These are phyloP conservation scores for Eriosoma lanigerum DNA, from an alignment of 1,140 invertebrate species.

Conservation along the genomic window DNA sequence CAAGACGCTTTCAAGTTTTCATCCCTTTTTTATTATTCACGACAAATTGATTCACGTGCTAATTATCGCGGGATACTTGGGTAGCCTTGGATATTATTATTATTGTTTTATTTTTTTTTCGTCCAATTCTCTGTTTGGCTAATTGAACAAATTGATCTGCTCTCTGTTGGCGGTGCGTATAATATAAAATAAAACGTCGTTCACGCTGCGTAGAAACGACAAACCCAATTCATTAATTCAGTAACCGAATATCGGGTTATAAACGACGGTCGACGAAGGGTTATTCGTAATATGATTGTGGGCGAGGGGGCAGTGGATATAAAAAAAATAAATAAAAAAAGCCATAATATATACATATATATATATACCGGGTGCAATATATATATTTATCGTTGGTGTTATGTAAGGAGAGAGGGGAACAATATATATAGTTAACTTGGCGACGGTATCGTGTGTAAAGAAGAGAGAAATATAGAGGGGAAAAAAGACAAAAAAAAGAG, in stretches of 20 bases:
- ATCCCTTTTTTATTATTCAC: not conserved
- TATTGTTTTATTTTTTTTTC: not conserved
- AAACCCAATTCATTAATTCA: conserved; percentile 44
- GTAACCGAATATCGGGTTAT: conserved; percentile 39
- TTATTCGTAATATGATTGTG: conserved; percentile 3
- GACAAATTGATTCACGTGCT: not conserved
- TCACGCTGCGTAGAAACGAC: not conserved
- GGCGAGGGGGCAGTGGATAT: no score
- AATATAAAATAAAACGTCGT: not conserved
- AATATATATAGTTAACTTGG: no score
- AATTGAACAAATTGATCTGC: not conserved
- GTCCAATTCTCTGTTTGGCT: not conserved
- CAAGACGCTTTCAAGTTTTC: not conserved
- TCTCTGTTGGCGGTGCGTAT: not conserved
- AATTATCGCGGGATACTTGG: no score
- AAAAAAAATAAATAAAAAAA: not conserved
- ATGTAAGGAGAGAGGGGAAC: no score
- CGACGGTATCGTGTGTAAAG: no score
- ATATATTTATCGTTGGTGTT: no score
- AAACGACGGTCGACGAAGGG: conserved; percentile 11
- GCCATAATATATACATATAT: no score
- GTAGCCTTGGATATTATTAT: no score
- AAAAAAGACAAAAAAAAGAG: not conserved
- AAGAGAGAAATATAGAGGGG: no score
- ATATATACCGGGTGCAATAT: not conserved